These are phyloP conservation scores for Betta splendens DNA, from an alignment of 2,797 vertebrate genomes.

Conservation along the genomic window DNA sequence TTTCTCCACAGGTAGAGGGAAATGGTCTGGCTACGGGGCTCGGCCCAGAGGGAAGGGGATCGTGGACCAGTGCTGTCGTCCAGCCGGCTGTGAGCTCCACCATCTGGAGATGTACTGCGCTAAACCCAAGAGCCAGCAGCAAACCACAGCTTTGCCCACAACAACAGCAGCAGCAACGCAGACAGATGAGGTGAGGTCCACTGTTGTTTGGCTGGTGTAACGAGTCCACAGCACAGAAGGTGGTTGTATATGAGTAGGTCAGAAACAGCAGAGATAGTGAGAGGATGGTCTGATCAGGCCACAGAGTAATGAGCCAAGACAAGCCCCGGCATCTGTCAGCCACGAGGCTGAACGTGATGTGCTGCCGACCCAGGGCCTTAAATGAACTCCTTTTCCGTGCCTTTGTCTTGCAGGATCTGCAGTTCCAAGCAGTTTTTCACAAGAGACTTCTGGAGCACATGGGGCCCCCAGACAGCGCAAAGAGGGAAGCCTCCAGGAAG, in stretches of 20 bases:
- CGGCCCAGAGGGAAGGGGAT: constrained; percentile 72
- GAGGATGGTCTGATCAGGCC: no score
- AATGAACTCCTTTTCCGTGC: constrained; percentile 4
- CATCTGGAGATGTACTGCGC: constrained; percentile 77
- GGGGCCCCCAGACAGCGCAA: constrained; percentile 41
- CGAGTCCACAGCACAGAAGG: no score
- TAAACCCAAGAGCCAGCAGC: constrained; percentile 57
- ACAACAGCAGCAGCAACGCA: constrained; percentile 15
- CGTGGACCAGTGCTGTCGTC: constrained; percentile 72
- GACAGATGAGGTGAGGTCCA: constrained; percentile 35
- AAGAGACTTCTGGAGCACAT: constrained; percentile 51
- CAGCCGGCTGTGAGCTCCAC: constrained; percentile 70
- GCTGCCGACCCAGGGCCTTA: no score
- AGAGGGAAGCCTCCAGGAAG: constrained; percentile 48
- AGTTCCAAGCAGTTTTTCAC: constrained; percentile 59
- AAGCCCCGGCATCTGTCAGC: no score
- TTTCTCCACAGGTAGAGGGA: constrained; percentile 54
- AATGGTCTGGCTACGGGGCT: constrained; percentile 63
- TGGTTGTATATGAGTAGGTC: no score
- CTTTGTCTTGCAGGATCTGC: constrained; percentile 47
- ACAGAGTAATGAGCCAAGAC: no score
- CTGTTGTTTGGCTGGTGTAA: no score
- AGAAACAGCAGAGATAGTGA: no score
- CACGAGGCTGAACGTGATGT: no score
- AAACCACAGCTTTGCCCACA: constrained; percentile 22